A percentile compares a stretch with the other conserved stretches of the same genome.
Evolutionary conservation across 2,797 vertebrate species (phyloP).

Genomic region (Trachops cirrhosus): DNA sequence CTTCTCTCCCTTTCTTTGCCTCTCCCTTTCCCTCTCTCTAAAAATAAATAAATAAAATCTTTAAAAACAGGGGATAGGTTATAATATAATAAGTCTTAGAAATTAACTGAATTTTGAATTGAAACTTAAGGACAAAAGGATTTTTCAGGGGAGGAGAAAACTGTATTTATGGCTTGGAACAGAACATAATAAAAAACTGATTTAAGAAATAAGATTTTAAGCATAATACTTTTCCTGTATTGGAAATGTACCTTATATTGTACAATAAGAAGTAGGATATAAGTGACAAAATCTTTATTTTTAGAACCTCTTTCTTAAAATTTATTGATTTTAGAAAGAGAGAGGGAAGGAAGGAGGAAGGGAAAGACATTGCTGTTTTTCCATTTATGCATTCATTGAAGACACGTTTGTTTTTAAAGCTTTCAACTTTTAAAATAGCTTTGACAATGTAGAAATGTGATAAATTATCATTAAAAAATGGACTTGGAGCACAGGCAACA

Average conservation of each 20-base stretch:
- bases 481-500: not conserved
- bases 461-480: not conserved
- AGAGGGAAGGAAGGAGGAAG: not conserved
- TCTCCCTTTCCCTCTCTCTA: no score
- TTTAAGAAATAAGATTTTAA: not conserved
- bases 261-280: not conserved
- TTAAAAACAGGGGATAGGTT: not conserved
- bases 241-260: not conserved
- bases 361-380: not conserved
- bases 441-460: not conserved
- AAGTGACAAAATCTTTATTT: not conserved
- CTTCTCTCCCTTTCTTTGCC: no score
- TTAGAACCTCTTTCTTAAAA: not conserved
- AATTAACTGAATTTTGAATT: constrained; percentile 25
- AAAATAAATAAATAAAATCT: no score
- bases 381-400: not conserved
- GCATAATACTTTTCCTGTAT: not conserved
- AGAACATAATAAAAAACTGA: not conserved
- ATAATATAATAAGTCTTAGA: not conserved
- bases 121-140: constrained; percentile 2
- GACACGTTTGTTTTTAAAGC: not conserved
- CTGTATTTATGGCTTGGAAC: not conserved
- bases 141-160: not conserved
- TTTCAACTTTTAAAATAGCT: constrained; percentile 16
- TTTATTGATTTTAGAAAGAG: not conserved